phyloP scores from a whole-genome alignment of 2,797 vertebrate species.

The Syngnathus rostellatus region DNA sequence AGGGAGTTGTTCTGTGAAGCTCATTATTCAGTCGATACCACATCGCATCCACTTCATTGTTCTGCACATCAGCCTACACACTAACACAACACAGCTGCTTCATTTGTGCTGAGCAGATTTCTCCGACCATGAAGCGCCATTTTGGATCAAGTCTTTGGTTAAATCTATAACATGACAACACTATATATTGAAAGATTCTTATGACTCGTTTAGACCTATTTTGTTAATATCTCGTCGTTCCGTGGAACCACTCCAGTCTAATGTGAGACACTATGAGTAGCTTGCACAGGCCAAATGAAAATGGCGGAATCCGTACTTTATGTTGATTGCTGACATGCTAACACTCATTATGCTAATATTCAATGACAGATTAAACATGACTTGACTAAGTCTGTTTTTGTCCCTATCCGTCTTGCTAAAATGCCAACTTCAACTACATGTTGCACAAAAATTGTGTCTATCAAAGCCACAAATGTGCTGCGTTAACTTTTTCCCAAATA shows the following conservation, averaged over 20 bases:
- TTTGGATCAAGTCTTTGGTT: background rate
- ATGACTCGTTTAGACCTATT: background rate
- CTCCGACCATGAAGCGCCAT: constrained; percentile 14
- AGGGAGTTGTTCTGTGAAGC: constrained; percentile 56
- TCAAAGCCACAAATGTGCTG: background rate
- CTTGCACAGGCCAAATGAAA: too few species aligned
- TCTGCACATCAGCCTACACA: constrained; percentile 70
- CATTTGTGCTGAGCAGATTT: constrained; percentile 4
- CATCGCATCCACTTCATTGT: constrained; percentile 75
- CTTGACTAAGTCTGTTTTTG: too few species aligned
- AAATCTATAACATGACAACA: background rate
- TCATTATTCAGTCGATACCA: constrained; percentile 77
- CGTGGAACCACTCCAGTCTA: background rate
- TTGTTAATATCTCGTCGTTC: background rate
- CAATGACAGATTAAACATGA: too few species aligned
- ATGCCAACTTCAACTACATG: too few species aligned
- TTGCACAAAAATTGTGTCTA: background rate
- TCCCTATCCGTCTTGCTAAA: too few species aligned
- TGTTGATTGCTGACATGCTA: too few species aligned
- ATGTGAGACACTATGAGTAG: too few species aligned
- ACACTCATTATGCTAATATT: too few species aligned
- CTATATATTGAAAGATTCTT: background rate
- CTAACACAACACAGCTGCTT: constrained; percentile 14
- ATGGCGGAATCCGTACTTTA: too few species aligned
- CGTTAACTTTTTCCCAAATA: background rate